Percentiles rank a stretch among this genome's conserved stretches.
Conservation (phyloP, 2,113 vertebrate genomes). For the Cyanoramphus novaezelandiae region DNA sequence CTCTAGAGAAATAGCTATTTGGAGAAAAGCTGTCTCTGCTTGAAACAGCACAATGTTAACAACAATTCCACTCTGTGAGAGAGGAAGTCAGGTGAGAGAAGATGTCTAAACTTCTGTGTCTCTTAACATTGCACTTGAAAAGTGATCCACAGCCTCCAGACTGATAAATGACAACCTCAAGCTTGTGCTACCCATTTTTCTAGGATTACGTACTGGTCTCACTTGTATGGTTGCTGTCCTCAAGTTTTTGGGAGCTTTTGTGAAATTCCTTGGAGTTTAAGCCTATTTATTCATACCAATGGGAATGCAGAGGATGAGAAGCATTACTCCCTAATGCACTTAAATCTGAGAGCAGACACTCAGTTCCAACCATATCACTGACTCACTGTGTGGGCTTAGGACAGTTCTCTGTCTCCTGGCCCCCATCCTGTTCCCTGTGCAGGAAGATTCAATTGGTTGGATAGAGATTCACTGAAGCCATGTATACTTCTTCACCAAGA, state of each 20-base stretch:
- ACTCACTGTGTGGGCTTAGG: slow-evolving; percentile 44
- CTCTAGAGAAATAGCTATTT: not conserved
- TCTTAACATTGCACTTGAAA: not conserved
- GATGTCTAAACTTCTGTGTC: not conserved
- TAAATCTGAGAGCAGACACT: not conserved
- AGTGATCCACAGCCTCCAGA: not conserved
- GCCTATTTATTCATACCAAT: not conserved
- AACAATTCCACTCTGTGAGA: accelerated
- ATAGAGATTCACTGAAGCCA: not conserved
- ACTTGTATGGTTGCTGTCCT: not conserved
- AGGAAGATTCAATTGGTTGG: not conserved
- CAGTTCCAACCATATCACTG: slow-evolving; percentile 25
- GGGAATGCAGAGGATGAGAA: slow-evolving; percentile 8
- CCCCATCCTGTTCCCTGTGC: not conserved
- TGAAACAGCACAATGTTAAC: not conserved
- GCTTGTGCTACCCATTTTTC: not conserved
- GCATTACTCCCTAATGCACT: not conserved
- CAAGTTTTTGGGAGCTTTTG: not conserved
- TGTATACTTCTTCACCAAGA: not conserved
- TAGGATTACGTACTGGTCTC: not conserved
- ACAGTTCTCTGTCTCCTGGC: not conserved
- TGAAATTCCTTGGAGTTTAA: slow-evolving; percentile 12
- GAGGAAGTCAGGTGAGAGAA: not conserved
- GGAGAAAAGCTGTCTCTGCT: not conserved
- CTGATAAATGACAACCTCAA: not conserved